Evolutionary conservation across 2,797 vertebrate genomes (phyloP), one percentile per base, ranked within the genome.

Genomic region (Periparus ater): DNA sequence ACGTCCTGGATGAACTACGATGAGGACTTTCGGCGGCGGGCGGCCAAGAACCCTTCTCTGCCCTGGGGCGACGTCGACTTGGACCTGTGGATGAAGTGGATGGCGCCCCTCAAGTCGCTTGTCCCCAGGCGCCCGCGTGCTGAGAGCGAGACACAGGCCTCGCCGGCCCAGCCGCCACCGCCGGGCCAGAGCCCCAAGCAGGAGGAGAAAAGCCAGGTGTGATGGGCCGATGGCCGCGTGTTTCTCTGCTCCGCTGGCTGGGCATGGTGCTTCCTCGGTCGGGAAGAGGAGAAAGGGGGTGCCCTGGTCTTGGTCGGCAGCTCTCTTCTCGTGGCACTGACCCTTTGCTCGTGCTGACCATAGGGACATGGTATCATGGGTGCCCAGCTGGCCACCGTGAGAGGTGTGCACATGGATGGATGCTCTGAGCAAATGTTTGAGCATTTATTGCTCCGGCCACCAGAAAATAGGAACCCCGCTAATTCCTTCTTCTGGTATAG

Each of bases 11-110:
- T 95, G 94, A 96, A 36, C 91, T 97, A 96, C 67, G 96, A 97
- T 8, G 96, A 97, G 92, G 96, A 97, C 61, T 97, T 97, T 23
- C n/a, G 96, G 92, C 93, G 96, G 90, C 86, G 95, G 91, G 96
- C 95, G 45, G 95, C 96, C 88, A 96, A 96, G 81, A 93, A 97
- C 88, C 94, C 96, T 36, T 38, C n/a, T 8, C 45, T 97, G 88
- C 95, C 96, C 17, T 97, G 96, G 96, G 96, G 96, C 9, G 96
- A 96, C n/a, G 96, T 97, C 19, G 95, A 97, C 86, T 94, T 97
- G 29, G 93, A 96, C 92, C 94, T 97, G 67, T 97, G 96, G 96
- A 97, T 97, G 95, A 97, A 97, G 92, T 97, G 96, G 96, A 97
- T 96, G 96, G 95, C 96, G 0, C 96, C 96, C 18, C 94, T 97